Conservation (phyloP, 2,113 vertebrate genomes). For the Pionites leucogaster region DNA sequence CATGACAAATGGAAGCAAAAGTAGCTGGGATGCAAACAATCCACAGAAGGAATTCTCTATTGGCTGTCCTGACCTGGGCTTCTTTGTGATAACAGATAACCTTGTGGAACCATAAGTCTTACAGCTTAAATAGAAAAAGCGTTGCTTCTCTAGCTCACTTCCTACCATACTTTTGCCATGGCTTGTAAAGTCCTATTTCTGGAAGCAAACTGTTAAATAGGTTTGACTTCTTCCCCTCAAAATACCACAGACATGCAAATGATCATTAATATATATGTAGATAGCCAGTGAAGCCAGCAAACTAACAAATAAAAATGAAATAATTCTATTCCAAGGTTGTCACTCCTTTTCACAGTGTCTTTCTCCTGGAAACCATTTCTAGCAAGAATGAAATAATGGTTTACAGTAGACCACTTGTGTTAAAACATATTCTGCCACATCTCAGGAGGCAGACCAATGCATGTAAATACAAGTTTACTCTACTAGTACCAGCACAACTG, state of each 20-base stretch:
- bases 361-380: constrained; percentile 66
- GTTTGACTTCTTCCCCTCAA: constrained; percentile 42
- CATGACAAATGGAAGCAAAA: constrained; percentile 46
- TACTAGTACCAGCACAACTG: not conserved
- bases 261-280: not conserved
- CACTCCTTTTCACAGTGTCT: constrained; percentile 65
- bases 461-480: not conserved
- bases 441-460: not conserved
- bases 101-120: not conserved
- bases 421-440: not conserved
- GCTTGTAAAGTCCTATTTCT: constrained; percentile 48
- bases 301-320: not conserved
- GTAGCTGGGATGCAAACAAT: constrained; percentile 25
- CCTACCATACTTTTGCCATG: constrained; percentile 32
- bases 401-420: not conserved
- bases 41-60: constrained; percentile 23
- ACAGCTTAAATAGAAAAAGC: not conserved
- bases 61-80: constrained; percentile 21
- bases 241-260: constrained; percentile 48
- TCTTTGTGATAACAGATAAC: constrained; percentile 30
- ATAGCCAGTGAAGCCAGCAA: not conserved
- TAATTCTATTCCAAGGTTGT: constrained; percentile 27
- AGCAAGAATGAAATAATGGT: constrained; percentile 40
- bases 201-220: constrained; percentile 30
- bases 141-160: constrained; percentile 8